phyloP scores from a whole-genome alignment of 2,797 vertebrate genomes.

The Peromyscus melanophrys region DNA sequence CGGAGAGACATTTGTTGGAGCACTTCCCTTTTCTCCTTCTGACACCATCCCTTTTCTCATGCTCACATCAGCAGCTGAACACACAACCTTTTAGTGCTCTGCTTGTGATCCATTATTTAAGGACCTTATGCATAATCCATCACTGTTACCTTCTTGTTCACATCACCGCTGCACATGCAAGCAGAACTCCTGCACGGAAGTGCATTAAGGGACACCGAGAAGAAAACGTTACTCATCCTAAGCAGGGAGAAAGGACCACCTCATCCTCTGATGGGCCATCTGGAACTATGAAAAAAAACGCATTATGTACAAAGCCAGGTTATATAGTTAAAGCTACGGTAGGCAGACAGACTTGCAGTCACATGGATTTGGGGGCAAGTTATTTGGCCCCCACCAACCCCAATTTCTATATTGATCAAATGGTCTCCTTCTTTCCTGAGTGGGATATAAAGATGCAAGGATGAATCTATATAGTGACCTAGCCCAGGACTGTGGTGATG shows the following conservation, averaged over 20 bases:
- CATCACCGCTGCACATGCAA: conserved; percentile 52
- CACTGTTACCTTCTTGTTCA: conserved; percentile 50
- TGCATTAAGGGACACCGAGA: not conserved
- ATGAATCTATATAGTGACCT: not conserved
- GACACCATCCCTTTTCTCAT: conserved; percentile 40
- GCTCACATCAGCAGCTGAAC: conserved; percentile 71
- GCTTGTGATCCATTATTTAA: conserved; percentile 75
- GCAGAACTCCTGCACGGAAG: conserved; percentile 65
- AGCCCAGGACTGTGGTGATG: no score
- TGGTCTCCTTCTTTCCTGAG: not conserved
- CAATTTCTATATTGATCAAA: conserved; percentile 47
- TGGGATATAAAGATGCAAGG: not conserved
- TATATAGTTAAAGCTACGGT: not conserved
- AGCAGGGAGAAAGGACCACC: not conserved
- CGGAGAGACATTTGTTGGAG: not conserved
- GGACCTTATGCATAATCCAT: conserved; percentile 76
- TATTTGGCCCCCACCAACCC: not conserved
- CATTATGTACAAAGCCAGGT: not conserved
- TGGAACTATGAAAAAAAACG: not conserved
- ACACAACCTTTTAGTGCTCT: conserved; percentile 64
- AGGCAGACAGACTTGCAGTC: not conserved
- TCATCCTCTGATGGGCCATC: not conserved
- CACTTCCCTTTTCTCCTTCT: not conserved
- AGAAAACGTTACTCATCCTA: conserved; percentile 17
- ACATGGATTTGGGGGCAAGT: not conserved